A percentile compares a stretch with the other conserved stretches of the same genome.
These are phyloP conservation scores for Sweltsa coloradensis DNA, from an alignment of 1,140 invertebrate species.

Conservation along the genomic window DNA sequence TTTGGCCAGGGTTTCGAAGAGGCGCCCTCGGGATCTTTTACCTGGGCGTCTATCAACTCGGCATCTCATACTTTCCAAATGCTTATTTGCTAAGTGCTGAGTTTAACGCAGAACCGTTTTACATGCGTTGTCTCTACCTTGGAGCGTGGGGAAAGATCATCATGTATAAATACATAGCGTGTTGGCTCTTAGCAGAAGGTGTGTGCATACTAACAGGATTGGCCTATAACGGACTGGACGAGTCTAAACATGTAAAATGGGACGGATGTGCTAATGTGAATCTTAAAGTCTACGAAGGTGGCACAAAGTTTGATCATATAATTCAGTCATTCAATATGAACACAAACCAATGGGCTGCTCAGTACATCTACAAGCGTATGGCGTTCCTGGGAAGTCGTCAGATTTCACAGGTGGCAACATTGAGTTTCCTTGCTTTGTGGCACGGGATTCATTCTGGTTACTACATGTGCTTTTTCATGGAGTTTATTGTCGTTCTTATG, in stretches of 20 bases:
- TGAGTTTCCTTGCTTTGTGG: conserved; percentile 83
- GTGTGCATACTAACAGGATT: conserved; percentile 48
- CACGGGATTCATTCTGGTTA: conserved; percentile 86
- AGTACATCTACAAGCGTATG: conserved; percentile 84
- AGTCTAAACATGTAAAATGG: too few relatives aligned
- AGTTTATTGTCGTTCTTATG: conserved; percentile 76
- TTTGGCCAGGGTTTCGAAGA: conserved; percentile 40
- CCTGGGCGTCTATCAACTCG: conserved; percentile 57
- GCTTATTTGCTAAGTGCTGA: conserved; percentile 52
- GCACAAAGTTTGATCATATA: conserved; percentile 68
- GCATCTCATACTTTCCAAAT: conserved; percentile 53
- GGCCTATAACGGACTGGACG: conserved; percentile 11
- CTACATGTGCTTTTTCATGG: conserved; percentile 81
- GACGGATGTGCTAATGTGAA: conserved; percentile 79
- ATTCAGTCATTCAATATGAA: conserved; percentile 86
- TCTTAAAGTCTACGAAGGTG: conserved; percentile 58
- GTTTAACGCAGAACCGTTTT: conserved; percentile 45
- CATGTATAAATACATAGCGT: conserved; percentile 85
- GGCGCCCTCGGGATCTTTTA: conserved; percentile 55
- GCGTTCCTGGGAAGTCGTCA: conserved; percentile 76
- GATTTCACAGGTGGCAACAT: conserved; percentile 67
- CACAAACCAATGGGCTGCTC: conserved; percentile 82
- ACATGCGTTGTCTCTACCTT: conserved; percentile 51
- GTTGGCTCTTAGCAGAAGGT: conserved; percentile 82
- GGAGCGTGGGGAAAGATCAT: conserved; percentile 73